Evolutionary conservation across 2,113 vertebrate species (phyloP), one percentile per base, ranked within the genome.

Genomic region (Salvelinus alpinus): DNA sequence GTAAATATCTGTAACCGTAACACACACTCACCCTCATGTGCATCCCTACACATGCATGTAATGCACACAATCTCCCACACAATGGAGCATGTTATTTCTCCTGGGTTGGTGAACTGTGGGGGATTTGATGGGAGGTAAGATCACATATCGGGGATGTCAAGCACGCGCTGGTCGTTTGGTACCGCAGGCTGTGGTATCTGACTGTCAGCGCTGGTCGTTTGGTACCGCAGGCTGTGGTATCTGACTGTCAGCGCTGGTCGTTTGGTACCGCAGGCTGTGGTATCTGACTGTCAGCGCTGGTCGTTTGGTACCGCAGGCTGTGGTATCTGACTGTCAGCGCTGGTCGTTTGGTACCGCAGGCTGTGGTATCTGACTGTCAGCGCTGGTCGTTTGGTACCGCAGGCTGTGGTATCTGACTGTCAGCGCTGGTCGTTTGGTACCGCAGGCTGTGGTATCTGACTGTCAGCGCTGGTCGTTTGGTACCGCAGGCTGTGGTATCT

Each of bases 311-410:
- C 7, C 6, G 16, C 27, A 31, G 60, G 68, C 77, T 1, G 64
- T 64, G 64, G 73, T 74, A 87, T 88, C 83, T 89, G 86, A 87
- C 88, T 86, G 83, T 84, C 81, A 72, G 74, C 24, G 24, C 24
- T 24, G 24, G 24, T 24, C 24, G 24, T 24, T 34, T 67, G 27
- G 27, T 67, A 7, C 7, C 6, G 16, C 27, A 31, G 60, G 68
- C 77, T 1, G 64, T 64, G 64, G 73, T 74, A 87, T 88, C 83
- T 89, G 86, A 87, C 88, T 86, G 83, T 84, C 81, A 72, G 74
- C 24, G 24, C 24, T 24, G 24, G 24, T 24, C 0, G 24, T 24
- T 34, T 67, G 27, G 27, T 67, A 7, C 7, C 6, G 16, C 27
- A 31, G 60, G 68, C 77, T 1, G 64, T 64, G 64, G 73, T 74